Percentiles rank a stretch among this genome's conserved stretches.
Evolutionary conservation across 2,888 invertebrate genomes (phyloP).

Genomic region (Drosophila borborema): DNA sequence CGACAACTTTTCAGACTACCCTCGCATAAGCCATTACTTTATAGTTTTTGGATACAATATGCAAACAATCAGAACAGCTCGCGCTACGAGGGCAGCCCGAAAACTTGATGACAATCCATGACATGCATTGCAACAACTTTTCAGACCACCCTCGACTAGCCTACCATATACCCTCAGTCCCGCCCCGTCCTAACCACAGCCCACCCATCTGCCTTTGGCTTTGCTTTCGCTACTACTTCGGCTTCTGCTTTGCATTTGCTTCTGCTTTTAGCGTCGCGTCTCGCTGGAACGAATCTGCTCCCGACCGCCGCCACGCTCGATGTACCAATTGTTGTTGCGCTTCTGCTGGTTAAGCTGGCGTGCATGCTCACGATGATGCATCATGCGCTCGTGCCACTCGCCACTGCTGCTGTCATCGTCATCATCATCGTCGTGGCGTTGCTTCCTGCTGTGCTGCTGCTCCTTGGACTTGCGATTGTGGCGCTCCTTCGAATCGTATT

Average conservation of each 20-base stretch:
- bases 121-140: neutral
- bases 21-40: no score
- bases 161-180: neutral
- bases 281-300: slow-evolving; percentile 78
- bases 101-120: neutral
- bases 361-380: slow-evolving; percentile 80
- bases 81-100: neutral
- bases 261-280: slow-evolving; percentile 22
- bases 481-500: slow-evolving; percentile 10
- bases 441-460: slow-evolving; percentile 40
- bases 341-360: slow-evolving; percentile 73
- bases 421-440: slow-evolving; percentile 19
- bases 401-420: slow-evolving; percentile 51
- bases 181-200: neutral
- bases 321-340: slow-evolving; percentile 81
- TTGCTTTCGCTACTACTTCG: neutral
- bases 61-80: neutral
- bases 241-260: neutral
- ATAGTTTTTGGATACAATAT: neutral
- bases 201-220: neutral
- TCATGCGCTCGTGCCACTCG: slow-evolving; percentile 82
- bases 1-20: no score
- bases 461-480: slow-evolving; percentile 50
- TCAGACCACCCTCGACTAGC: neutral
- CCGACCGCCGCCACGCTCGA: slow-evolving; percentile 81